Evolutionary conservation across 1,140 invertebrate species (phyloP).

Genomic region (Ceratina australensis): DNA sequence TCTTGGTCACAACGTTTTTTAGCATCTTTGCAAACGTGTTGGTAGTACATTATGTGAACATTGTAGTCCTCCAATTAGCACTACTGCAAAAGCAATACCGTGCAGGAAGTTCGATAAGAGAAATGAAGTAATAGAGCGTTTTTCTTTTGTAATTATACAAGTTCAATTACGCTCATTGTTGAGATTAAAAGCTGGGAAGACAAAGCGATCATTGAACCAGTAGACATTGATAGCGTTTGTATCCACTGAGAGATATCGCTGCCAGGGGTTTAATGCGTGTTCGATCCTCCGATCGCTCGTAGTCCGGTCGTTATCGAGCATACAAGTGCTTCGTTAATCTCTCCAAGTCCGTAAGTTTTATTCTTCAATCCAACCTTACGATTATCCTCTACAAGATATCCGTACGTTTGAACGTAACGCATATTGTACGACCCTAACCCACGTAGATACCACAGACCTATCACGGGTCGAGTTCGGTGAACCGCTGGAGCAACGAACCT

Average conservation of each 20-base stretch:
- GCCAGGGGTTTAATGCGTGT: constrained; percentile 2
- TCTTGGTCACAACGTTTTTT: too few species aligned
- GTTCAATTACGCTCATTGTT: not conserved
- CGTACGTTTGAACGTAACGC: not conserved
- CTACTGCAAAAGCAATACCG: not conserved
- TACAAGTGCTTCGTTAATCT: constrained; percentile 18
- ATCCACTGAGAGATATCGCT: constrained; percentile 20
- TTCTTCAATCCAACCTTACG: not conserved
- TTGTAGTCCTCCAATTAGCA: too few species aligned
- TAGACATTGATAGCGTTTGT: not conserved
- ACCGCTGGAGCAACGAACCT: too few species aligned
- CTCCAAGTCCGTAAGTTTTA: not conserved
- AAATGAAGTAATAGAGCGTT: not conserved
- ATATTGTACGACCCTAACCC: constrained; percentile 2
- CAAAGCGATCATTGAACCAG: not conserved
- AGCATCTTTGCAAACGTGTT: too few species aligned
- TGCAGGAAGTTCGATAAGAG: constrained; percentile 1
- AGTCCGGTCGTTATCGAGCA: constrained; percentile 7
- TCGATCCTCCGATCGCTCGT: not conserved
- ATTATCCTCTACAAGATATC: not conserved
- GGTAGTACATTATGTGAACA: too few species aligned
- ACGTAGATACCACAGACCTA: too few species aligned
- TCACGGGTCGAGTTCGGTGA: too few species aligned
- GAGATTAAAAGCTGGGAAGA: not conserved
- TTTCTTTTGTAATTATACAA: not conserved